Evolutionary conservation across 2,797 vertebrate species (phyloP), one percentile per base, ranked within the genome.

Genomic region (Pseudochirops corinnae): DNA sequence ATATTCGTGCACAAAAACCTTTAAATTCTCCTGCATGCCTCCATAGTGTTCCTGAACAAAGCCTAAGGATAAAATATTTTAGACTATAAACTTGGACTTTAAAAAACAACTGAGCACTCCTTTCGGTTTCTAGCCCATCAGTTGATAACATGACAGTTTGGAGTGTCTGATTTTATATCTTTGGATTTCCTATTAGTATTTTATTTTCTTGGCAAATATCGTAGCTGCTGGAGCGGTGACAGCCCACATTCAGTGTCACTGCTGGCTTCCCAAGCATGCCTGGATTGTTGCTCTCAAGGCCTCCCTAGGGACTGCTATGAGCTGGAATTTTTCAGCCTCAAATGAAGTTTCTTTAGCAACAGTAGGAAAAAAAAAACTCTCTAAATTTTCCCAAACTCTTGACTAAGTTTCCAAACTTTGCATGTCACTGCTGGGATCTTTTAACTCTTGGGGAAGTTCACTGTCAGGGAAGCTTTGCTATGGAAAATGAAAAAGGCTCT

Each of bases 311-410:
- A 91, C 91, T 95, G 33, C 91, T 97, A 58, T 92, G 60, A 91
- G n/a, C 56, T 97, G 93, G 67, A 97, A 97, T 95, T 95, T 96
- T 93, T 97, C 97, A 96, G 92, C 92, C 90, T 93, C 74, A 87
- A 74, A 56, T 90, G 33, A 90, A 95, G 24, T 94, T 97, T 58
- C 57, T 94, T 58, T 56, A 94, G 92, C 14, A 95, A 82, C 87
- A 94, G 92, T 0, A 50, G 56, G 46, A 90, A 96, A 97, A 96
- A 97, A 96, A 0, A 96, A 97, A 95, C 18, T 97, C 96, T 92
- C 58, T 56, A 53, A 12, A 31, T 91, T 95, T 94, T 92, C 94
- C 46, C 58, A 28, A 96, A 93, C 56, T 95, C 39, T 92, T 67
- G 4, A 52, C 67, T 0, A 92, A 97, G 74, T 91, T 55, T 11